Percentiles rank a stretch among this genome's conserved stretches.
Evolutionary conservation across 2,888 invertebrate genomes (phyloP).

Genomic region (Phaonia tiefii): DNA sequence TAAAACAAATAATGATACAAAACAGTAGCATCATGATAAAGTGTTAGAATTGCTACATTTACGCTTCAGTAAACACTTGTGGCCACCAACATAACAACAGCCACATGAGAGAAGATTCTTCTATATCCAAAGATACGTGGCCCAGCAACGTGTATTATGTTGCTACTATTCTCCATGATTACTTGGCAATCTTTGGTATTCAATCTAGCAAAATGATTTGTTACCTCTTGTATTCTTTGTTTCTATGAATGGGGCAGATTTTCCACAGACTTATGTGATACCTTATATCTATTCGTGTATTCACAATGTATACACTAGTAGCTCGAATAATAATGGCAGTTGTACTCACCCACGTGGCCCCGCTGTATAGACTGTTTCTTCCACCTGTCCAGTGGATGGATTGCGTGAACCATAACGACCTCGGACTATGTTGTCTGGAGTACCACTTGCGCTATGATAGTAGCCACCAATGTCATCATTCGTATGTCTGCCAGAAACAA

Average conservation of each 20-base stretch:
- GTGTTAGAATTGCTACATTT: conserved; percentile 74
- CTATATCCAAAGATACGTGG: too few relatives aligned
- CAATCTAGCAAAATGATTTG: conserved; percentile 57
- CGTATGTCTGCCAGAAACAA: conserved; percentile 75
- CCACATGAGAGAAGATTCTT: not conserved
- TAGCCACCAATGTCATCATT: conserved; percentile 87
- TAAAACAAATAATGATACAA: conserved; percentile 39
- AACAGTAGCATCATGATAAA: conserved; percentile 62
- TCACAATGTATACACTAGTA: not conserved
- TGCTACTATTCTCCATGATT: conserved; percentile 5
- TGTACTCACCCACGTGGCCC: conserved; percentile 86
- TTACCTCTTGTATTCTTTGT: conserved; percentile 26
- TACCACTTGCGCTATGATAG: conserved; percentile 85
- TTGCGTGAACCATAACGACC: conserved; percentile 88
- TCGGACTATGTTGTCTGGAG: conserved; percentile 85
- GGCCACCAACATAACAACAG: conserved; percentile 59
- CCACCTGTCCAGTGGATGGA: conserved; percentile 86
- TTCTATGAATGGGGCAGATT: not conserved
- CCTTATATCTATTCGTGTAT: not conserved
- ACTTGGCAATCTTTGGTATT: conserved; percentile 49
- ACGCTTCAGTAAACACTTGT: conserved; percentile 74
- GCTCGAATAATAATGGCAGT: conserved; percentile 43
- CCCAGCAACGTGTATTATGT: not conserved
- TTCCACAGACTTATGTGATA: too few relatives aligned
- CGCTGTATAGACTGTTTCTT: conserved; percentile 88